Conservation (phyloP, 2,113 vertebrate genomes). For the Micronycteris hirsuta region DNA sequence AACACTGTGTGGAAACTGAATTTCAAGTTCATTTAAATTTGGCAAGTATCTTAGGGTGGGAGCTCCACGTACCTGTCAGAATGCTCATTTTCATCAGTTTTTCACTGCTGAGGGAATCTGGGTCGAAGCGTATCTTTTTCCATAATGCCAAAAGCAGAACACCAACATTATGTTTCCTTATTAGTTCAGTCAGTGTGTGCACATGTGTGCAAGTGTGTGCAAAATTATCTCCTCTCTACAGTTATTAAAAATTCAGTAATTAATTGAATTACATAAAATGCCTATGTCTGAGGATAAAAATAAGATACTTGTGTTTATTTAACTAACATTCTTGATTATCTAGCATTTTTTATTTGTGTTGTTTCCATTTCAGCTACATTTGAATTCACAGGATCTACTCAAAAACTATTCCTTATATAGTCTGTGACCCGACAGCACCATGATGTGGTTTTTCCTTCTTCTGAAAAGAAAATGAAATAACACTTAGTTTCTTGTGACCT, state of each 20-base stretch:
- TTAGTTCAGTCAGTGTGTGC: background rate
- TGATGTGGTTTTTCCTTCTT: background rate
- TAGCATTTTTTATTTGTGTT: background rate
- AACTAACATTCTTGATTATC: background rate
- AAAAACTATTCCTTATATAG: background rate
- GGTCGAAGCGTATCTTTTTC: background rate
- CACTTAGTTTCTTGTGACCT: background rate
- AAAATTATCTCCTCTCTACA: background rate
- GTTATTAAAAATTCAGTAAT: background rate
- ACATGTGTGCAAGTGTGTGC: background rate
- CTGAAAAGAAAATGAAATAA: background rate
- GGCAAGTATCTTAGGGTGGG: background rate
- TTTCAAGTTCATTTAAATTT: background rate
- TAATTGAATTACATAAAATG: background rate
- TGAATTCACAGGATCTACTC: background rate
- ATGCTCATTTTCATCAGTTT: background rate
- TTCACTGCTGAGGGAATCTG: background rate
- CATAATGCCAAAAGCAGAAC: background rate
- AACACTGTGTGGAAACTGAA: background rate
- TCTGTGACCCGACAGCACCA: background rate
- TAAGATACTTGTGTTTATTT: background rate
- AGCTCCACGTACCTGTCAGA: background rate
- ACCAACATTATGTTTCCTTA: background rate
- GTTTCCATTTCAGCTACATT: background rate
- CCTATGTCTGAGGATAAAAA: background rate